Evolutionary conservation across 2,888 invertebrate genomes (phyloP), one percentile per base, ranked within the genome.

Genomic region (Sussaba pulchella): DNA sequence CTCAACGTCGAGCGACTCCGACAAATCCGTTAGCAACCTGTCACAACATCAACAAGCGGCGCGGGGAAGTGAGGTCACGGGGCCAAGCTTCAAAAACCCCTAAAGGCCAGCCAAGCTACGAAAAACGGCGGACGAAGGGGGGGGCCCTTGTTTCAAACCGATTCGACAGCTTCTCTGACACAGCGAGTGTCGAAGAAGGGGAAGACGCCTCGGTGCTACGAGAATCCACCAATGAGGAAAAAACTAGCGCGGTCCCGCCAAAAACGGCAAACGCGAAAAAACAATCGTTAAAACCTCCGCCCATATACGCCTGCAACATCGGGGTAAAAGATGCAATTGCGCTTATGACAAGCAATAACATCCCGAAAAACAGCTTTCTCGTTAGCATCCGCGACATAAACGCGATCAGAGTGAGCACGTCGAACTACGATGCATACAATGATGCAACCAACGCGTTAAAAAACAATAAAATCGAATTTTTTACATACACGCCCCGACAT

Each of bases 401-500:
- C 9, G 21, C 24, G 6, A 24, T 52, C 17, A 19, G 52, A 52
- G 9, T 52, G 21, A 1, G 17, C 0, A 17, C 26, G 24, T 19
- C 12, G 3, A 21, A 31, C 6, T 31, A 31, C 31, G 31, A 31
- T 31, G 31, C 31, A 5, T 31, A 31, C 6, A 31, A 31, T 6
- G 6, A 31, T 31, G 31, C 31, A 6, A 31, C 6, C 31, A 6
- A 31, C 31, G 31, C 31, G 31, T 6, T 31, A 6, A 31, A 31
- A 6, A 31, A 31, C 2, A 31, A 31, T 31, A 31, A 31, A 31
- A 31, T 5, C 31, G 31, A 31, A 31, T 31, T 31, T 31, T 31
- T 31, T 6, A 31, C 31, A 6, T 75, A 67, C 39, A 75, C 80
- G 8, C 66, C 66, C 3, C 47, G 39, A 26, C n/a, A 64, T 4